Evolutionary conservation across 2,797 vertebrate genomes (phyloP).

Genomic region (Typhlichthys subterraneus): DNA sequence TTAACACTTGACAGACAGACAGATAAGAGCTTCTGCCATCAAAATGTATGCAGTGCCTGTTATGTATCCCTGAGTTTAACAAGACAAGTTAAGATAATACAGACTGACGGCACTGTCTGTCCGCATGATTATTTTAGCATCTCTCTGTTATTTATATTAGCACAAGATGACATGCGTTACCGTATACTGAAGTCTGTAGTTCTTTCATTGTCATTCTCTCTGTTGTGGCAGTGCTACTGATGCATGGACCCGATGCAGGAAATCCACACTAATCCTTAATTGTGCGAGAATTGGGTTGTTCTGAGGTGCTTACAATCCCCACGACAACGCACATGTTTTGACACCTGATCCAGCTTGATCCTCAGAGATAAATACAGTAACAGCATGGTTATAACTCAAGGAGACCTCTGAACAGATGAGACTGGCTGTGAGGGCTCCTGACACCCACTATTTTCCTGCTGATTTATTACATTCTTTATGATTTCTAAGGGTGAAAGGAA

Average conservation of each 20-base stretch:
- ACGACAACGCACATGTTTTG: conserved; percentile 27
- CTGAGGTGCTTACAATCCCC: conserved; percentile 22
- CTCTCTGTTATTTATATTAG: neutral
- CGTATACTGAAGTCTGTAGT: no score
- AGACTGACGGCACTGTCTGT: neutral
- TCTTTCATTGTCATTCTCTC: neutral
- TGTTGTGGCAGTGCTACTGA: neutral
- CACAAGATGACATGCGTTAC: no score
- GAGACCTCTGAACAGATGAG: conserved; percentile 38
- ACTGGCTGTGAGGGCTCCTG: conserved; percentile 37
- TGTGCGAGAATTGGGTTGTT: conserved; percentile 3
- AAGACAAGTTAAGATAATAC: conserved; percentile 2
- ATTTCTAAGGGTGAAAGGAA: conserved; percentile 48
- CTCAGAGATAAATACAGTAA: conserved; percentile 47
- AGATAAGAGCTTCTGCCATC: neutral
- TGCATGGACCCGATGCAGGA: conserved; percentile 7
- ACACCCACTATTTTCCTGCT: conserved; percentile 45
- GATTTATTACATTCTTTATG: conserved; percentile 46
- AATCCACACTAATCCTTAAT: conserved; percentile 26
- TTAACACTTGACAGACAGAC: conserved; percentile 23
- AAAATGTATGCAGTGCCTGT: neutral
- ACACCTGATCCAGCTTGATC: conserved; percentile 46
- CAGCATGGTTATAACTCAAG: conserved; percentile 49
- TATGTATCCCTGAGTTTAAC: conserved; percentile 1
- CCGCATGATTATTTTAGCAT: neutral